phyloP scores from a whole-genome alignment of 2,797 vertebrate genomes.

The Gymnopithys bicolor region DNA sequence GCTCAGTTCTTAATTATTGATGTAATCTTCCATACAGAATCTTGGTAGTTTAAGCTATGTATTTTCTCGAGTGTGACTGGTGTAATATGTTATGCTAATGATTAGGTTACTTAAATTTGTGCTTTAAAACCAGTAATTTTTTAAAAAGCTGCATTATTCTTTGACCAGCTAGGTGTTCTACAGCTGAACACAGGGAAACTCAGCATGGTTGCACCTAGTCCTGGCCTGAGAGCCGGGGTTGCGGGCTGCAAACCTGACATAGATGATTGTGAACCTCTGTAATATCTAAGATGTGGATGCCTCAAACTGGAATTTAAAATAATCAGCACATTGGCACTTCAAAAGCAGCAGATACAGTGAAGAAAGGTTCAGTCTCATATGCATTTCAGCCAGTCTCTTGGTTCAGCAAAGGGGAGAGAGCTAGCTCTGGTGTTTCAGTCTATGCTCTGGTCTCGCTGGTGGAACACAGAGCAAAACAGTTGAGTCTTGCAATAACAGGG shows the following conservation, averaged over 20 bases:
- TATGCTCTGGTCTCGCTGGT: accelerated
- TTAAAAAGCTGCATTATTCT: not conserved
- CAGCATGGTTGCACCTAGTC: not conserved
- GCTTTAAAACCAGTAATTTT: not conserved
- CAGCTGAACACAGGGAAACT: not conserved
- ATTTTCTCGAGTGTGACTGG: not conserved
- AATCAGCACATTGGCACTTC: not conserved
- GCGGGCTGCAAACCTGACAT: not conserved
- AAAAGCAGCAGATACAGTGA: not conserved
- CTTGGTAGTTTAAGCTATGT: not conserved
- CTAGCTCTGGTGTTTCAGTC: not conserved
- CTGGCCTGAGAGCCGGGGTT: not conserved
- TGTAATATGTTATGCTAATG: not conserved
- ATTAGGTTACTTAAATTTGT: not conserved
- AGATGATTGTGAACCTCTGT: not conserved
- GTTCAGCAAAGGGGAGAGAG: not conserved
- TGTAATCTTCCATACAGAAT: not conserved
- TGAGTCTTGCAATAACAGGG: not conserved
- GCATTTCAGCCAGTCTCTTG: not conserved
- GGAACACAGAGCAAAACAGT: not conserved
- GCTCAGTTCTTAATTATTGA: not conserved
- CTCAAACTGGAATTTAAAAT: not conserved
- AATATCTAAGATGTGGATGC: not conserved
- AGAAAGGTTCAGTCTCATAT: not conserved
- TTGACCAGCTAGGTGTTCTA: not conserved